These are phyloP conservation scores for Leptobrachium ailaonicum DNA, from an alignment of 2,113 vertebrate genomes.

Conservation along the genomic window DNA sequence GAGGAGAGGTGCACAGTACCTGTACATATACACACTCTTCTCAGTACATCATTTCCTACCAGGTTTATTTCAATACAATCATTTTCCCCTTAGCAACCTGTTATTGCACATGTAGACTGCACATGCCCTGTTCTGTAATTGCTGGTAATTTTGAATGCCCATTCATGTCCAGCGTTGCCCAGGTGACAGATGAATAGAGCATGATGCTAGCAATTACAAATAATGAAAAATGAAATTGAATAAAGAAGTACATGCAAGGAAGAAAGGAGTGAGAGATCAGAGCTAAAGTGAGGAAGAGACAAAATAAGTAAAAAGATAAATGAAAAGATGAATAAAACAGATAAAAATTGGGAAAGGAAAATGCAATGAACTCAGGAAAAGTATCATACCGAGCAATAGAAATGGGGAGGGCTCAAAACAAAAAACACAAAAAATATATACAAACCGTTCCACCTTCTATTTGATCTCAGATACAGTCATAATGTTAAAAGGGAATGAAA, in stretches of 20 bases:
- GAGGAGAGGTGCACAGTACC: no score
- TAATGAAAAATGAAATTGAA: neutral
- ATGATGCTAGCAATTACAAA: neutral
- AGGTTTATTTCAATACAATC: no score
- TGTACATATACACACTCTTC: no score
- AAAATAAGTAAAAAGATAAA: neutral
- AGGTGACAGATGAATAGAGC: conserved; percentile 19
- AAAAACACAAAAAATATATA: no score
- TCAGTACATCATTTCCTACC: no score
- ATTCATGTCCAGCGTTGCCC: conserved; percentile 8
- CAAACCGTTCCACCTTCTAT: no score
- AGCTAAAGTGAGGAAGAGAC: neutral
- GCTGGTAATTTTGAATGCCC: neutral
- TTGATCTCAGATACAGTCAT: no score
- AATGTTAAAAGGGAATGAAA: no score
- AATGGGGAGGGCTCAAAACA: no score
- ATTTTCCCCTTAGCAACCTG: no score
- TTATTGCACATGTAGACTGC: neutral
- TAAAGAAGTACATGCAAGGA: neutral
- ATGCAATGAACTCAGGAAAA: no score
- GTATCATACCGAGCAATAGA: no score
- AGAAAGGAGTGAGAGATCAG: neutral
- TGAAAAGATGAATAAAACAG: neutral
- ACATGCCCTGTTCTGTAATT: neutral
- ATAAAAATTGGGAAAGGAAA: neutral